These are phyloP conservation scores for Drosophila lini DNA, from an alignment of 1,140 invertebrate species.

Conservation along the genomic window DNA sequence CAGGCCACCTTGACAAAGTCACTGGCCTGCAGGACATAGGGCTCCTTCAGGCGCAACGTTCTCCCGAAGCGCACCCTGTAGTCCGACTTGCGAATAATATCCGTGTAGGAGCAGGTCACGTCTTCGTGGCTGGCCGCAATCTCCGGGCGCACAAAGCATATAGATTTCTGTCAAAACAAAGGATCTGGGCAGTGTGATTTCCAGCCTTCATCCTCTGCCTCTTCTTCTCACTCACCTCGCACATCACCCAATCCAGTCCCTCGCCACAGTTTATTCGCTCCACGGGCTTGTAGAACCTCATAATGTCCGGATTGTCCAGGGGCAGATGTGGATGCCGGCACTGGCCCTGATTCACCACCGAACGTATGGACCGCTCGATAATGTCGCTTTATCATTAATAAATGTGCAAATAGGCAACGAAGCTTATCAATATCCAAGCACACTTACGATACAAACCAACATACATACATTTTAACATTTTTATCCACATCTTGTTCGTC, in stretches of 20 bases:
- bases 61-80: slow-evolving; percentile 85
- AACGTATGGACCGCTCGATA: slow-evolving; percentile 84
- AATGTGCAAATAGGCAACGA: background rate
- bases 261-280: slow-evolving; percentile 87
- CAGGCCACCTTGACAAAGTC: slow-evolving; percentile 89
- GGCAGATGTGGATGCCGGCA: slow-evolving; percentile 89
- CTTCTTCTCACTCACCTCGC: slow-evolving; percentile 72
- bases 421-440: slow-evolving; percentile 9
- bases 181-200: background rate
- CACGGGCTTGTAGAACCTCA: slow-evolving; percentile 87
- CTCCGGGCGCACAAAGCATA: slow-evolving; percentile 85
- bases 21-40: slow-evolving; percentile 87
- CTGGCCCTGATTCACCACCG: slow-evolving; percentile 79
- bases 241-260: slow-evolving; percentile 86
- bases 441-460: background rate
- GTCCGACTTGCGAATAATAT: slow-evolving; percentile 88
- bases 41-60: slow-evolving; percentile 85
- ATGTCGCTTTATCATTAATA: slow-evolving; percentile 61
- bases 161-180: slow-evolving; percentile 74
- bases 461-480: slow-evolving; percentile 49
- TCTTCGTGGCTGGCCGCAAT: slow-evolving; percentile 85
- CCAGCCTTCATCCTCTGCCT: background rate
- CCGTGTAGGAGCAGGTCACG: slow-evolving; percentile 86
- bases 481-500: slow-evolving; percentile 43
- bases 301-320: slow-evolving; percentile 88